Base-by-base conservation (phyloP, 2,797 vertebrate species). In the Moxostoma hubbsi region DNA sequence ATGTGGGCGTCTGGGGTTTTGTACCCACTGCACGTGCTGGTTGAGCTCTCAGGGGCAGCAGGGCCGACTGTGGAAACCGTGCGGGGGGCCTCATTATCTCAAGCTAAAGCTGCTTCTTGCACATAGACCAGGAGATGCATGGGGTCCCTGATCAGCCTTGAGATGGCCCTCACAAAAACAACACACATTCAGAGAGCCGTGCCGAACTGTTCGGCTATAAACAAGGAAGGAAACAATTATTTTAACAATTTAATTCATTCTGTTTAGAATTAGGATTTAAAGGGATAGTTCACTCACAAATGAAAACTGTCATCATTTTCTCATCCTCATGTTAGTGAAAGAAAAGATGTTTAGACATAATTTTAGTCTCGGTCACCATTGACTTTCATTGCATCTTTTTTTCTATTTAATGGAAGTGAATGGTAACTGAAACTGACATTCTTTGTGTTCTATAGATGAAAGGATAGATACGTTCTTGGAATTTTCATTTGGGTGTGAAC, bases 11-110 rank as follows among this genome's bases (percentile, higher is more conserved):
- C 82, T 83, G 66, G 65, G 77, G 78, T 87, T 85, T 87, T 67
- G 81, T 76, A 86, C 85, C 82, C 86, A 70, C 54, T 53, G 79
- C 78, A 82, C 84, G 83, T 86, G 82, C 85, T 75, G 78, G n/a
- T 15, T 47, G 63, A 78, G 80, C 80, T 87, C 84, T 88, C 84
- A 82, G 81, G 90, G 84, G 82, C 87, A 74, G 83, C 16, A 36
- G 73, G 84, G 81, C 83, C 84, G 85, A 83, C 82, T 85, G 80
- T 63, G 67, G 75, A 85, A 82, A 80, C 85, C 45, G 86, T 81
- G 87, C 84, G 36, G 36, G 36, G 36, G 36, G 36, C 36, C 36
- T 36, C 36, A 92, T 93, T 94, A 92, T 91, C 89, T 80, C 88
- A 77, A 85, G 83, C 84, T 87, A 90, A 87, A 70, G 78, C 85